Base-by-base conservation (phyloP, 1,140 invertebrate genomes). In the Diplogasteroides magnus region DNA sequence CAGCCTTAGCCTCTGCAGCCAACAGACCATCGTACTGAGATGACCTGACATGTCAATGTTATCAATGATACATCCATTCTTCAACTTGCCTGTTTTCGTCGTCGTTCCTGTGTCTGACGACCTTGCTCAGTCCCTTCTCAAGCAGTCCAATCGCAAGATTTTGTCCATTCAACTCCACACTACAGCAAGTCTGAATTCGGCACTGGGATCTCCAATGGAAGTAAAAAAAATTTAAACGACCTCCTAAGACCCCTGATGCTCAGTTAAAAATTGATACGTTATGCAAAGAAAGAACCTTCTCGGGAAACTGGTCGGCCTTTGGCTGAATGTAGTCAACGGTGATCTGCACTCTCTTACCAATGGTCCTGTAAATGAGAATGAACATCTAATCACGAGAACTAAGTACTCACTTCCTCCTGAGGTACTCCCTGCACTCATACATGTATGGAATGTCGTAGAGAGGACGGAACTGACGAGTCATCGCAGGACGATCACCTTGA, bases 401-500 rank as follows among this genome's bases (percentile, higher is more conserved):
- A 61, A 26, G 31, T n/a, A 19, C 61, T 19, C 15, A 68, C 65
- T 61, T 59, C 81, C 97, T 97, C 31, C 97, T 87, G 1, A 99
- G 85, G 82, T 93, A 98, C 86, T 99, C 97, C 71, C 97, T 87
- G 0, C 94, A 94, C 84, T 98, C 95, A 83, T 91, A 97, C 91
- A 98, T 93, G 87, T 90, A 95, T 3, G 95, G 95, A 78, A 97
- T 91, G 78, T 98, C 95, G 83, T 98, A 99, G 0, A 98, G 87
- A 1, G 93, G 92, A 71, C 91, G 87, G 79, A 90, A 89, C 83
- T 88, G 88, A 83, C 87, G 86, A 86, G 88, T 71, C 82, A 74
- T 60, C 48, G 61, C 65, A 26, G 31, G 23, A 27, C 64, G 56
- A 19, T 31, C 25, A 3, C 67, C 65, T 1, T 67, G 64, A 23